These are phyloP conservation scores for Lycorma delicatula DNA, from an alignment of 1,140 invertebrate species.

Conservation along the genomic window DNA sequence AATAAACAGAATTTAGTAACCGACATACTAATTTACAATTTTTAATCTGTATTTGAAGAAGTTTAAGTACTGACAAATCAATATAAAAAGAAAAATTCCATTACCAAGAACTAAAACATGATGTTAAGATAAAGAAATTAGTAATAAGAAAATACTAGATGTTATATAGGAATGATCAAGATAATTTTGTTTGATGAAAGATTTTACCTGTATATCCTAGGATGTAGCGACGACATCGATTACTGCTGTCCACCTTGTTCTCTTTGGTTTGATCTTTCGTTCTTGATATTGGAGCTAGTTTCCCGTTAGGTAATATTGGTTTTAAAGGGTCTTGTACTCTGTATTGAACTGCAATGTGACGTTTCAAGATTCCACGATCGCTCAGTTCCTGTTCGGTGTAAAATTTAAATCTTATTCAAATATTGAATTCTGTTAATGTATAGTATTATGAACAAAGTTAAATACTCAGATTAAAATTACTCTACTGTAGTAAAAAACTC, in stretches of 20 bases:
- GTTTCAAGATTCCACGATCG: constrained; percentile 40
- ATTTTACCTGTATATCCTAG: constrained; percentile 53
- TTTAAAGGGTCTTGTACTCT: constrained; percentile 29
- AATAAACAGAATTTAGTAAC: too few relatives aligned
- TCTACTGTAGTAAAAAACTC: too few relatives aligned
- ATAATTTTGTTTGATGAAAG: background rate
- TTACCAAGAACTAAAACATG: too few relatives aligned
- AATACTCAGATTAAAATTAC: too few relatives aligned
- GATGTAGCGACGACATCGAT: constrained; percentile 47
- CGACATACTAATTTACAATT: too few relatives aligned
- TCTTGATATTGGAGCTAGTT: constrained; percentile 15
- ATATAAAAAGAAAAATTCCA: too few relatives aligned
- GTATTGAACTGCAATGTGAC: constrained; percentile 16
- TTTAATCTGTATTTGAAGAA: too few relatives aligned
- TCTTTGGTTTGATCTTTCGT: constrained; percentile 27
- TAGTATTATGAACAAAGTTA: too few relatives aligned
- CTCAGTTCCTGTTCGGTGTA: constrained; percentile 43
- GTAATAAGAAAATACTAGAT: background rate
- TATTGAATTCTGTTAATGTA: too few relatives aligned
- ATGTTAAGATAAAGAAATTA: too few relatives aligned
- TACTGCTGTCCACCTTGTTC: constrained; percentile 37
- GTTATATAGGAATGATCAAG: background rate
- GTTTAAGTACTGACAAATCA: too few relatives aligned
- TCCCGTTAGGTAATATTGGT: constrained; percentile 13
- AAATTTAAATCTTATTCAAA: too few relatives aligned